Percentiles rank a stretch among this genome's conserved stretches.
Conservation (phyloP, 2,888 invertebrate species). For the Drosophila percnosoma region DNA sequence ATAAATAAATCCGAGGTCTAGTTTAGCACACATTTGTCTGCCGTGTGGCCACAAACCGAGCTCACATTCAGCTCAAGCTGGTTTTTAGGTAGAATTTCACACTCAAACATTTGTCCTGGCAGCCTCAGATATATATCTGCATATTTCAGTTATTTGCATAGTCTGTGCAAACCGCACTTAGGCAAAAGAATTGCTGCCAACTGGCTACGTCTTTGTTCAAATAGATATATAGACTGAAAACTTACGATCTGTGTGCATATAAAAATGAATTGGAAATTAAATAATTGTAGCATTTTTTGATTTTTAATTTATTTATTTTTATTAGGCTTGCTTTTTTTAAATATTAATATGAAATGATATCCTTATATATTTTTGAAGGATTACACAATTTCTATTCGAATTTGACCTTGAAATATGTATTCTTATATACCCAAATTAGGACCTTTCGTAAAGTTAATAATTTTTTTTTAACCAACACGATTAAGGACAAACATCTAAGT, state of each 20-base stretch:
- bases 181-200: slow-evolving; percentile 36
- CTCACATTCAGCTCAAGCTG: neutral
- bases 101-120: slow-evolving; percentile 35
- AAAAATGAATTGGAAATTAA: neutral
- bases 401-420: slow-evolving; percentile 11
- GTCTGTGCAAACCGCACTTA: slow-evolving; percentile 69
- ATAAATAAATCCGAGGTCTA: slow-evolving; percentile 7
- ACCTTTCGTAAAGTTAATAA: neutral
- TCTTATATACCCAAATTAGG: neutral
- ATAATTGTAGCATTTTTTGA: neutral
- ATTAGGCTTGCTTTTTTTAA: neutral
- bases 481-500: neutral
- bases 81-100: slow-evolving; percentile 58
- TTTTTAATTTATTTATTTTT: neutral
- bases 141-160: slow-evolving; percentile 65
- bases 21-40: slow-evolving; percentile 28
- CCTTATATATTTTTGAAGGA: neutral
- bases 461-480: neutral
- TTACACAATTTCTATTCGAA: neutral
- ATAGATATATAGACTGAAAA: neutral
- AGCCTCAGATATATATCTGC: slow-evolving; percentile 6
- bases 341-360: neutral
- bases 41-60: slow-evolving; percentile 44
- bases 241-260: neutral
- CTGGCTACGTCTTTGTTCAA: slow-evolving; percentile 18